Evolutionary conservation across 2,797 vertebrate genomes (phyloP).

Genomic region (Falco peregrinus): DNA sequence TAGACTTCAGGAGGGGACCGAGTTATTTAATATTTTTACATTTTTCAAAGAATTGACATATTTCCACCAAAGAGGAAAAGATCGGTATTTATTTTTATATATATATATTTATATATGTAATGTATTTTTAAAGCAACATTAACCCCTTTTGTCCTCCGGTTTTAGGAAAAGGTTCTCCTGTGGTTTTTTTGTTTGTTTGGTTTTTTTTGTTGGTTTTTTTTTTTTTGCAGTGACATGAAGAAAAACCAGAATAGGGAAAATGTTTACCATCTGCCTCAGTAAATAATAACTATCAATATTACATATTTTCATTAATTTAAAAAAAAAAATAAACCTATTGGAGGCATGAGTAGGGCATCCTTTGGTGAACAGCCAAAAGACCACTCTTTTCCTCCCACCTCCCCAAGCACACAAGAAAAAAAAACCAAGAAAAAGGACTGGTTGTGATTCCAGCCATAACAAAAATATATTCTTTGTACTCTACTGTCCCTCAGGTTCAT

Average conservation of each 20-base stretch:
- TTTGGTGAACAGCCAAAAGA: slow-evolving; percentile 68
- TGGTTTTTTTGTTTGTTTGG: slow-evolving; percentile 13
- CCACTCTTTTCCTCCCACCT: slow-evolving; percentile 39
- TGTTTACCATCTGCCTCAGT: slow-evolving; percentile 82
- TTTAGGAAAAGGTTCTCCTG: slow-evolving; percentile 74
- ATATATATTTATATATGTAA: slow-evolving; percentile 81
- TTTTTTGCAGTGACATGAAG: slow-evolving; percentile 74
- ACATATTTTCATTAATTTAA: slow-evolving; percentile 86
- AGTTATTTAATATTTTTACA: slow-evolving; percentile 71
- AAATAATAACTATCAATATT: slow-evolving; percentile 87
- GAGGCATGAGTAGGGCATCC: slow-evolving; percentile 74
- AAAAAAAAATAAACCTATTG: slow-evolving; percentile 80
- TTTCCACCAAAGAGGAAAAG: slow-evolving; percentile 80
- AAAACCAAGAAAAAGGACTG: slow-evolving; percentile 78
- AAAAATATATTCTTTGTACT: slow-evolving; percentile 90
- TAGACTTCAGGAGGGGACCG: slow-evolving; percentile 73
- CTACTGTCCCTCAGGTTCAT: slow-evolving; percentile 80
- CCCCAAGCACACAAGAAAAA: slow-evolving; percentile 71
- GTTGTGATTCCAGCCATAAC: slow-evolving; percentile 81
- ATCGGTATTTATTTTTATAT: slow-evolving; percentile 80
- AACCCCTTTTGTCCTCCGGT: slow-evolving; percentile 82
- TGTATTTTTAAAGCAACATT: slow-evolving; percentile 85
- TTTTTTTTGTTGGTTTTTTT: not conserved
- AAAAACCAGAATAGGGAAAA: slow-evolving; percentile 80
- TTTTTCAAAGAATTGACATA: slow-evolving; percentile 81